Conservation (phyloP, 2,113 vertebrate genomes). For the Trichomycterus rosablanca region DNA sequence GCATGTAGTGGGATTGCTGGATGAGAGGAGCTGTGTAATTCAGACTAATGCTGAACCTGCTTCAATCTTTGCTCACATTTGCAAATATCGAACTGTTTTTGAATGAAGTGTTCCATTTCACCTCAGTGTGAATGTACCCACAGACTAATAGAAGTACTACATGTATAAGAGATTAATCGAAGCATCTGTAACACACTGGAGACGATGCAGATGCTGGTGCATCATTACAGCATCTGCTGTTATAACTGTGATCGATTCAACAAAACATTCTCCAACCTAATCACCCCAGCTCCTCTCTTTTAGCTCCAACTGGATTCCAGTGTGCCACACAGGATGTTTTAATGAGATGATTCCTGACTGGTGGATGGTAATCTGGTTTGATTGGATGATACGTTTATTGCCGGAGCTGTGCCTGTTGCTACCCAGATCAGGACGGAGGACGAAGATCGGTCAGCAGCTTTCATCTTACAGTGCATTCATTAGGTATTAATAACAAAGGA, state of each 20-base stretch:
- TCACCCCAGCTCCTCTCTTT: not conserved
- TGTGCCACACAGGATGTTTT: not conserved
- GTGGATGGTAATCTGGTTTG: not conserved
- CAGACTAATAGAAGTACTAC: too few relatives aligned
- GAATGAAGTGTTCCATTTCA: too few relatives aligned
- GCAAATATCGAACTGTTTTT: too few relatives aligned
- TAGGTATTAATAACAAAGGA: too few relatives aligned
- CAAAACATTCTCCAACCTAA: not conserved
- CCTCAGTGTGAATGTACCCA: too few relatives aligned
- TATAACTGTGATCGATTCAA: not conserved
- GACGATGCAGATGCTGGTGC: conserved; percentile 1
- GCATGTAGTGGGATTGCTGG: too few relatives aligned
- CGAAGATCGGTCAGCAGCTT: too few relatives aligned
- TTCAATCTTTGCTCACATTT: too few relatives aligned
- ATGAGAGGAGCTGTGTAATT: too few relatives aligned
- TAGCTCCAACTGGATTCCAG: not conserved
- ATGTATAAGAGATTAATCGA: not conserved
- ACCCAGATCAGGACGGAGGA: too few relatives aligned
- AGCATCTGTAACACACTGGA: not conserved
- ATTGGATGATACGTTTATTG: not conserved
- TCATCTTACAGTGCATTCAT: too few relatives aligned
- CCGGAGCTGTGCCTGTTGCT: not conserved
- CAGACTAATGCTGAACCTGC: too few relatives aligned
- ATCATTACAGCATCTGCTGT: conserved; percentile 4
- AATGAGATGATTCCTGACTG: not conserved